phyloP scores from a whole-genome alignment of 1,140 invertebrate genomes.

The Aphidius ervi region DNA sequence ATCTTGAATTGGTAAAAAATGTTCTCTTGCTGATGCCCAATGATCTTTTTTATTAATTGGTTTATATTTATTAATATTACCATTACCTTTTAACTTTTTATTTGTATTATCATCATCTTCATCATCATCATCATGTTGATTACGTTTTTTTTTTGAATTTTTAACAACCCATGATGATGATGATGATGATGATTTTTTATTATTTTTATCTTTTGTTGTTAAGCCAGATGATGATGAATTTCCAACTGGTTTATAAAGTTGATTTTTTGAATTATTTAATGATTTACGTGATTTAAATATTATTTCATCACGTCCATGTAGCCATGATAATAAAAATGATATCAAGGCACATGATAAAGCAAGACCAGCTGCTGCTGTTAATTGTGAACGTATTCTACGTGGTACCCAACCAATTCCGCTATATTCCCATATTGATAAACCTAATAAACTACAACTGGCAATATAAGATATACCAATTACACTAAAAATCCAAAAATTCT shows the following conservation, averaged over 20 bases:
- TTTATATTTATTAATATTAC: constrained; percentile 40
- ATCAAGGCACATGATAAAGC: constrained; percentile 46
- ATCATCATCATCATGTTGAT: constrained; percentile 15
- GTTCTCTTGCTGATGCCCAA: constrained; percentile 47
- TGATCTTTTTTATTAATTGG: constrained; percentile 45
- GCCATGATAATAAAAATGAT: constrained; percentile 47
- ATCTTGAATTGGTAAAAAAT: constrained; percentile 41
- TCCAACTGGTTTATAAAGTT: constrained; percentile 48
- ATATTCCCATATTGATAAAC: constrained; percentile 48
- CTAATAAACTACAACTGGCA: constrained; percentile 43
- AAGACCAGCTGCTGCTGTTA: constrained; percentile 43
- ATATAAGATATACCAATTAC: constrained; percentile 47
- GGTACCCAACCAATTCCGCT: constrained; percentile 48
- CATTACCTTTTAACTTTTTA: constrained; percentile 36
- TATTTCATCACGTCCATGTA: constrained; percentile 39
- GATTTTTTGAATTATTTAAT: constrained; percentile 40
- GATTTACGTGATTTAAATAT: constrained; percentile 34
- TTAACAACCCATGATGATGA: constrained; percentile 40
- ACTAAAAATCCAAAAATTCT: constrained; percentile 52
- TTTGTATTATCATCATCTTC: too few species aligned
- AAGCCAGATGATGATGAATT: constrained; percentile 51
- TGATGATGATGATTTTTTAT: constrained; percentile 38
- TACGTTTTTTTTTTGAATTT: constrained; percentile 40
- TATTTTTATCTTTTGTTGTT: constrained; percentile 40
- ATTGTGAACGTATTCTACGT: constrained; percentile 45